These are phyloP conservation scores for Pollicipes pollicipes DNA, from an alignment of 1,140 invertebrate species.

Conservation along the genomic window DNA sequence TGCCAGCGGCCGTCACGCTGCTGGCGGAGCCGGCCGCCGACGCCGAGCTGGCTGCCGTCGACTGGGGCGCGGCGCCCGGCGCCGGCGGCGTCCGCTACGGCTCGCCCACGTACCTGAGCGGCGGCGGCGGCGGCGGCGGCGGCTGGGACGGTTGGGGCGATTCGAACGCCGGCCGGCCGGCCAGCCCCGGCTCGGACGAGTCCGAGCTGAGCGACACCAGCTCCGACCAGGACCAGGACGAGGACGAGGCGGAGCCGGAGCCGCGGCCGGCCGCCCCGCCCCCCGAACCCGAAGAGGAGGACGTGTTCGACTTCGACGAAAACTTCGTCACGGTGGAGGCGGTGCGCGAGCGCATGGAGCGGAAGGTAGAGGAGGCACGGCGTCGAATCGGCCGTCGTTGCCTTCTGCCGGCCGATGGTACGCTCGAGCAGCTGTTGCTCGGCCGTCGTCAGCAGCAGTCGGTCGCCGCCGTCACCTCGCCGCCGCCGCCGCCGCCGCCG, in stretches of 20 bases:
- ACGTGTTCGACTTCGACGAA: constrained; percentile 14
- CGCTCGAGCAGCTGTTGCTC: background rate
- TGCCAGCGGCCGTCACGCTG: background rate
- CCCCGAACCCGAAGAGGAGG: constrained; percentile 15
- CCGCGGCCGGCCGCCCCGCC: constrained; percentile 3
- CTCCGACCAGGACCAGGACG: constrained; percentile 16
- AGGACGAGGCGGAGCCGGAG: constrained; percentile 12
- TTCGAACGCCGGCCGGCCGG: background rate
- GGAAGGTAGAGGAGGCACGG: background rate
- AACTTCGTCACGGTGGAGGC: background rate
- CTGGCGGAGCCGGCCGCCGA: background rate
- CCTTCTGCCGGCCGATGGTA: background rate
- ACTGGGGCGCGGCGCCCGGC: background rate
- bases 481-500: too few relatives aligned
- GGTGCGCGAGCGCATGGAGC: background rate
- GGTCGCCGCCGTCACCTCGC: too few relatives aligned
- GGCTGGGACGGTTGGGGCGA: background rate
- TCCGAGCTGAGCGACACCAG: constrained; percentile 17
- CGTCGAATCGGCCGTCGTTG: background rate
- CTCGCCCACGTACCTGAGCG: background rate
- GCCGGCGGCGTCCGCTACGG: background rate
- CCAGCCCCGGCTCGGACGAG: background rate
- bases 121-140: too few relatives aligned
- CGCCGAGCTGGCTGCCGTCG: background rate
- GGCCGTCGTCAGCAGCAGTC: too few relatives aligned